Conservation (phyloP, 2,797 vertebrate species). For the Halcyon badia region DNA sequence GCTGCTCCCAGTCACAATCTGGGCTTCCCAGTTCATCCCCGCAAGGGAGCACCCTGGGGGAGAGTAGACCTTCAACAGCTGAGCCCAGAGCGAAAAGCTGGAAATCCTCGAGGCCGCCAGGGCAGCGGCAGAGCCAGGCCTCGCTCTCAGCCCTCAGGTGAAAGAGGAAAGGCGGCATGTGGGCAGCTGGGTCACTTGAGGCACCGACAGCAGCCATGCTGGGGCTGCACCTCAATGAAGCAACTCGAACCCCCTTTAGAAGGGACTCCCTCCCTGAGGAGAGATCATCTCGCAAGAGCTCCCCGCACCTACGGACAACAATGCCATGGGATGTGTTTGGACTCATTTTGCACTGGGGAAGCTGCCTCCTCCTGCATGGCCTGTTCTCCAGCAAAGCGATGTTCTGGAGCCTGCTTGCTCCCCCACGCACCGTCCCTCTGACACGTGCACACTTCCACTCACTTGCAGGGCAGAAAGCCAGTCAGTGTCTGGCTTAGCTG, state of each 20-base stretch:
- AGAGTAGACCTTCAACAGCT: rapidly evolving
- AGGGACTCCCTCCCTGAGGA: neutral
- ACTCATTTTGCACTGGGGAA: neutral
- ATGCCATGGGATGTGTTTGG: neutral
- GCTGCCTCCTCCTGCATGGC: neutral
- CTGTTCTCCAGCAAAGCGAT: neutral
- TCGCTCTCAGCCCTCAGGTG: too few relatives aligned
- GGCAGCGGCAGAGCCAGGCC: neutral
- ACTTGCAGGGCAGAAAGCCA: neutral
- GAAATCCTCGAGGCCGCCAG: neutral
- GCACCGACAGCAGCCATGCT: neutral
- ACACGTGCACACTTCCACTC: neutral
- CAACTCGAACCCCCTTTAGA: neutral
- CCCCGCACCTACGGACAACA: neutral
- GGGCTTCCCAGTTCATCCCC: neutral
- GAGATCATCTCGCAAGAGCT: neutral
- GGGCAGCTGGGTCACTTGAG: neutral
- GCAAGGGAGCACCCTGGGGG: neutral
- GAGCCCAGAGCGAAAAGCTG: neutral
- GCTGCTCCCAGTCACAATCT: neutral
- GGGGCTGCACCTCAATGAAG: neutral
- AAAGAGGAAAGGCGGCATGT: neutral
- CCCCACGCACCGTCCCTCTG: neutral
- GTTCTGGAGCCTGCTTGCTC: neutral
- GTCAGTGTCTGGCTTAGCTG: neutral